phyloP scores from a whole-genome alignment of 2,888 invertebrate species.

The Matsumyia berberina region DNA sequence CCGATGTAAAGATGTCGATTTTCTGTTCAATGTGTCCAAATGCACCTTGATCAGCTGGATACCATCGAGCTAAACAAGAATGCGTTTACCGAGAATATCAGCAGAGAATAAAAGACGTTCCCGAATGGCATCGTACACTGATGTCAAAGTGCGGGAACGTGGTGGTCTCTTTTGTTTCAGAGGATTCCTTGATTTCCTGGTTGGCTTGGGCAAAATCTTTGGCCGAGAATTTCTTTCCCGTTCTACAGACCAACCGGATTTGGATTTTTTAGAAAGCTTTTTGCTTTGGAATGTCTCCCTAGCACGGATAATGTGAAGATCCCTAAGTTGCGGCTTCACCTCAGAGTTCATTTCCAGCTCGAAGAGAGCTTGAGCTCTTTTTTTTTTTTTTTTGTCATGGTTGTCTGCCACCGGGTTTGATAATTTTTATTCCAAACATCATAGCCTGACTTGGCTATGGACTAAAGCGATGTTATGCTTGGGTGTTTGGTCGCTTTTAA shows the following conservation, averaged over 20 bases:
- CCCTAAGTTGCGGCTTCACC: slow-evolving; percentile 97
- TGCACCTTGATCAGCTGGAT: slow-evolving; percentile 98
- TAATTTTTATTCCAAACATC: slow-evolving; percentile 92
- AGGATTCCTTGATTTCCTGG: slow-evolving; percentile 94
- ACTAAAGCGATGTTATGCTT: slow-evolving; percentile 34
- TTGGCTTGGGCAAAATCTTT: slow-evolving; percentile 99
- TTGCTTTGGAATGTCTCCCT: slow-evolving; percentile 93
- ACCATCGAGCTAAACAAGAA: slow-evolving; percentile 97
- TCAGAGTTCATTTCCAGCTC: slow-evolving; percentile 99
- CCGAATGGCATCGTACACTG: slow-evolving; percentile 98
- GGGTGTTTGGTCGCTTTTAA: too few relatives aligned
- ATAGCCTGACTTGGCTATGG: too few relatives aligned
- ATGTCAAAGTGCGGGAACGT: slow-evolving; percentile 94
- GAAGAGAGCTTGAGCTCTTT: slow-evolving; percentile 96
- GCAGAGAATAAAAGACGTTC: slow-evolving; percentile 99
- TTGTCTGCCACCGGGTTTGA: slow-evolving; percentile 95
- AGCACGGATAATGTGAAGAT: slow-evolving; percentile 88
- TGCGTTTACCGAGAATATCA: slow-evolving; percentile 99
- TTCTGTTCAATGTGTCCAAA: slow-evolving; percentile 99
- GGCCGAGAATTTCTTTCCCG: slow-evolving; percentile 99
- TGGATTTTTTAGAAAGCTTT: slow-evolving; percentile 99
- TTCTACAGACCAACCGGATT: slow-evolving; percentile 96
- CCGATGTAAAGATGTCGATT: slow-evolving; percentile 98
- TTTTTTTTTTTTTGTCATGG: slow-evolving; percentile 95
- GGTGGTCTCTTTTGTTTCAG: slow-evolving; percentile 92